phyloP scores from a whole-genome alignment of 2,888 invertebrate genomes.

The Linyphia triangularis region DNA sequence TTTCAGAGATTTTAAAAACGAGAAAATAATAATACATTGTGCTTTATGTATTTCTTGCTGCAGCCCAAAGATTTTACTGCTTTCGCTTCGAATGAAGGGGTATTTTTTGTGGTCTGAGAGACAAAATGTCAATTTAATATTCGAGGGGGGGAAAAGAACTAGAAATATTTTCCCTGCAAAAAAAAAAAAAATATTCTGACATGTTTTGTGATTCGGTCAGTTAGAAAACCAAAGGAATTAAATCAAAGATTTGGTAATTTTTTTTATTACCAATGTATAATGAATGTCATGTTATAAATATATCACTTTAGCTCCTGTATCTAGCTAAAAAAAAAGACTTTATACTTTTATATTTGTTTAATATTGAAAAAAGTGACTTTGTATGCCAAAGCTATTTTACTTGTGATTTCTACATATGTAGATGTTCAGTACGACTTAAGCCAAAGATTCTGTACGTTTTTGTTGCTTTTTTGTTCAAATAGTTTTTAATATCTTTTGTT shows the following conservation, averaged over 20 bases:
- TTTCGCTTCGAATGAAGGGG: not conserved
- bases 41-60: constrained; percentile 42
- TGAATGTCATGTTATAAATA: constrained; percentile 56
- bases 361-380: constrained; percentile 37
- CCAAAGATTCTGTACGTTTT: constrained; percentile 60
- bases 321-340: constrained; percentile 42
- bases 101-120: constrained; percentile 10
- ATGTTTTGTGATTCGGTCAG: constrained; percentile 34
- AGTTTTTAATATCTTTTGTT: constrained; percentile 21
- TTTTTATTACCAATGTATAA: constrained; percentile 42
- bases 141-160: not conserved
- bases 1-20: constrained; percentile 58
- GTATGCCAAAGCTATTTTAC: constrained; percentile 28
- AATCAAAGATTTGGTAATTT: constrained; percentile 33
- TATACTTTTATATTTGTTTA: constrained; percentile 55
- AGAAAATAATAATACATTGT: not conserved
- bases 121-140: not conserved
- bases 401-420: constrained; percentile 28
- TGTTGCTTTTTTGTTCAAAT: constrained; percentile 52
- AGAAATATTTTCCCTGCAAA: not conserved
- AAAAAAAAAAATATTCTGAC: not conserved
- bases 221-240: not conserved
- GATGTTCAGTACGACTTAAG: constrained; percentile 13
- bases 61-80: constrained; percentile 16
- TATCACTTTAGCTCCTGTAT: constrained; percentile 43